phyloP scores from a whole-genome alignment of 2,888 invertebrate species.

The Axea sp. region DNA sequence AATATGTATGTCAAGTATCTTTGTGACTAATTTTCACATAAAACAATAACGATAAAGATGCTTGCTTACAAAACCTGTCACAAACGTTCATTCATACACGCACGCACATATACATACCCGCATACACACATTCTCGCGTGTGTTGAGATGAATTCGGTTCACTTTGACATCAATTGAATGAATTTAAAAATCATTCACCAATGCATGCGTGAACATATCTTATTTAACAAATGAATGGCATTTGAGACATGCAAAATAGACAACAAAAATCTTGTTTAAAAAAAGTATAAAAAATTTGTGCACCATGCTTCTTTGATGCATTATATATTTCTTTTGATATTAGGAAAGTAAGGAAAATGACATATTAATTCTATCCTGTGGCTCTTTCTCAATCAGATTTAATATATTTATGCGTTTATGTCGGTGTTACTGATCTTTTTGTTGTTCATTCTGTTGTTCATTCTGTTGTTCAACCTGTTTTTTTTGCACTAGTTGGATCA shows the following conservation, averaged over 20 bases:
- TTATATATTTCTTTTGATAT: constrained; percentile 1
- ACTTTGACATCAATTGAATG: too few relatives aligned
- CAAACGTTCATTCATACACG: neutral
- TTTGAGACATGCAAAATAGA: constrained; percentile 18
- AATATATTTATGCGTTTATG: too few relatives aligned
- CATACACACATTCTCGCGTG: too few relatives aligned
- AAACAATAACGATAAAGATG: constrained; percentile 22
- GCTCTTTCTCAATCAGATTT: too few relatives aligned
- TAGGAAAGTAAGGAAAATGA: neutral
- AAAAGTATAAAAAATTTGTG: constrained; percentile 4
- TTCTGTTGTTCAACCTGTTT: constrained; percentile 43
- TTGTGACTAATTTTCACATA: constrained; percentile 12
- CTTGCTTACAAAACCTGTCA: neutral
- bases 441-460: too few relatives aligned
- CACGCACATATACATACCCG: constrained; percentile 2
- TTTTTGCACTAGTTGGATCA: constrained; percentile 65
- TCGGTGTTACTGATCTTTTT: too few relatives aligned
- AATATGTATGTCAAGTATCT: constrained; percentile 20
- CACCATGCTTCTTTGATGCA: neutral
- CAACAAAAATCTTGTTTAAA: constrained; percentile 4
- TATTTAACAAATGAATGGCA: neutral
- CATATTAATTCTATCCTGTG: neutral
- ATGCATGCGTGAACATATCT: neutral
- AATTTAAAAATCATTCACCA: constrained; percentile 1
- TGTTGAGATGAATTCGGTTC: too few relatives aligned